phyloP scores from a whole-genome alignment of 2,888 invertebrate species.

The Rhamphomyia laevipes region DNA sequence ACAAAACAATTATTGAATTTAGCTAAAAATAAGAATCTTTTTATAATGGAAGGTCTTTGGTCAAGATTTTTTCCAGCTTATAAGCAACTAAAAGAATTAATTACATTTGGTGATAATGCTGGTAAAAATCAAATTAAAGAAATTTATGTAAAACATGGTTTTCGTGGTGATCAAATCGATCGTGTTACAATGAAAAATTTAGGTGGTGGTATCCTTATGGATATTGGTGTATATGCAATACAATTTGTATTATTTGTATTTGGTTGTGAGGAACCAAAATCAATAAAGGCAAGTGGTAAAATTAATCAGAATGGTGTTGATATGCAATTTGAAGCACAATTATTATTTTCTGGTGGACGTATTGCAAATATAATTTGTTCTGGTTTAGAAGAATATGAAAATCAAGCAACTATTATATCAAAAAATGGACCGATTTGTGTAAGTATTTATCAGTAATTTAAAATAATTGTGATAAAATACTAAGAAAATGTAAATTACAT shows the following conservation, averaged over 20 bases:
- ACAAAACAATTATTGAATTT: conserved; percentile 49
- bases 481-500: not conserved
- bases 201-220: conserved; percentile 64
- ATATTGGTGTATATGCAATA: conserved; percentile 60
- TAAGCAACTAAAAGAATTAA: conserved; percentile 46
- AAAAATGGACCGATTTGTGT: conserved; percentile 19
- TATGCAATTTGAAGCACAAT: conserved; percentile 25
- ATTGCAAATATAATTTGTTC: conserved; percentile 22
- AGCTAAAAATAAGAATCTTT: conserved; percentile 54
- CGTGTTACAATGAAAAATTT: conserved; percentile 48
- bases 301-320: conserved; percentile 61
- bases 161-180: conserved; percentile 40
- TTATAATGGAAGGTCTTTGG: conserved; percentile 79
- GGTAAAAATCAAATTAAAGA: conserved; percentile 53
- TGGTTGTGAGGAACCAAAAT: conserved; percentile 49
- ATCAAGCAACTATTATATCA: conserved; percentile 22
- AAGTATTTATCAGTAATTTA: too few species aligned
- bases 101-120: conserved; percentile 24
- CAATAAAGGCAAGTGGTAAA: conserved; percentile 52
- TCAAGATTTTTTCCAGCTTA: conserved; percentile 68
- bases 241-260: conserved; percentile 58
- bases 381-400: conserved; percentile 17
- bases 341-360: conserved; percentile 18
- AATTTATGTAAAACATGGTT: conserved; percentile 56
- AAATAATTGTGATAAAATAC: too few species aligned